Conservation (phyloP, 2,797 vertebrate species). For the Podargus strigoides region DNA sequence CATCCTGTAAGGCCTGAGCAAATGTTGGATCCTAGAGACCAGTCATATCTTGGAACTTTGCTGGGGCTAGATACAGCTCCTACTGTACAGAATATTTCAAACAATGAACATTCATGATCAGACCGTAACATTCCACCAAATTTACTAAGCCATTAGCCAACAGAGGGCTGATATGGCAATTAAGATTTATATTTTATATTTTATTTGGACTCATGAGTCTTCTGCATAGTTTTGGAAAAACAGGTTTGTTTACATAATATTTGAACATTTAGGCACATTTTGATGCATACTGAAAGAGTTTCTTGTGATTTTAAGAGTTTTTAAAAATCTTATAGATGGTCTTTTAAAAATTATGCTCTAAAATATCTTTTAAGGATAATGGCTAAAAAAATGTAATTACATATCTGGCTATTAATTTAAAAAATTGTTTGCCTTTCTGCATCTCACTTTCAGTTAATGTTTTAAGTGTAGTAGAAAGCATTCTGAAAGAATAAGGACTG, state of each 20-base stretch:
- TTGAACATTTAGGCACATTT: slow-evolving; percentile 55
- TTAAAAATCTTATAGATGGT: slow-evolving; percentile 42
- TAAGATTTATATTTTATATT: slow-evolving; percentile 54
- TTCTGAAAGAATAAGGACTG: slow-evolving; percentile 9
- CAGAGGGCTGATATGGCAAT: slow-evolving; percentile 13
- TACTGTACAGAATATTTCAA: slow-evolving; percentile 81
- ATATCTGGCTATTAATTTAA: slow-evolving; percentile 38
- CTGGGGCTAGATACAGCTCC: slow-evolving; percentile 86
- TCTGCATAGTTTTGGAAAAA: slow-evolving; percentile 61
- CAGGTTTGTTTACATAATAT: slow-evolving; percentile 58
- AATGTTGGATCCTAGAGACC: slow-evolving; percentile 91
- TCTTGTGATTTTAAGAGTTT: slow-evolving; percentile 66
- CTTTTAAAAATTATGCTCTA: slow-evolving; percentile 58
- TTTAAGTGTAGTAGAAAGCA: slow-evolving; percentile 12
- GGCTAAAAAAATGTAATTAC: background rate
- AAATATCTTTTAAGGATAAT: slow-evolving; percentile 54
- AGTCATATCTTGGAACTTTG: slow-evolving; percentile 90
- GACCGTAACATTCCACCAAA: slow-evolving; percentile 52
- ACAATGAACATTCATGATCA: slow-evolving; percentile 77
- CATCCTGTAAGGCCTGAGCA: slow-evolving; percentile 91
- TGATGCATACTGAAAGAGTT: slow-evolving; percentile 56
- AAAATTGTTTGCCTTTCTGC: slow-evolving; percentile 16
- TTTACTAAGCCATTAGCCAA: background rate
- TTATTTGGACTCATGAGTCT: slow-evolving; percentile 57
- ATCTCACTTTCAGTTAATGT: background rate